Base-by-base conservation (phyloP, 2,797 vertebrate genomes). In the Tympanoctomys barrerae region DNA sequence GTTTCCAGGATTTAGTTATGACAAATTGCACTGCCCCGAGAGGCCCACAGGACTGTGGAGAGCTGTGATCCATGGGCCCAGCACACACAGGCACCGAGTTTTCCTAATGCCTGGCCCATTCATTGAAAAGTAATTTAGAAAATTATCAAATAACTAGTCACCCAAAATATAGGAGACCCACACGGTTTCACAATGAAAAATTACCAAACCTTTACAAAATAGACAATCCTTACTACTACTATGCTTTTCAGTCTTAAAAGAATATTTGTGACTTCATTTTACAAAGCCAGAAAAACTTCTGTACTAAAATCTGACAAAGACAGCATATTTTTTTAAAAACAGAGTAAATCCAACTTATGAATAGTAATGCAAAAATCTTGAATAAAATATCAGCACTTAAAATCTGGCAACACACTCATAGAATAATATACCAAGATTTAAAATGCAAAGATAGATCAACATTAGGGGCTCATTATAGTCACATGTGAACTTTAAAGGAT, bases 301-400 rank as follows among this genome's bases (percentile, higher is more conserved):
- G 86, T 80, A 94, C 33, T 80, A 86, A 96, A 96, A 94, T 85
- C 84, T 64, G 66, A 94, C 46, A 82, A 92, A 94, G 57, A 95
- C 73, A 66, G n/a, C 42, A 92, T 46, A 71, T 92, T 87, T 78
- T 78, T 52, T 71, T 59, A 73, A 49, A 90, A 13, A 88, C 33
- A 94, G 70, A 95, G 70, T 78, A 96, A 97, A 92, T 95, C 90
- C 80, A 61, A 52, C 83, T 95, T 97, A 87, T 94, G 80, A 96
- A 94, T 94, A 94, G 92, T 96, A 97, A 97, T 94, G 83, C 33
- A 94, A 71, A 94, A 94, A 83, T 89, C 59, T 18, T 96, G 95
- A 97, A 97, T 96, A 97, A 97, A 96, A 97, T 97, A 97, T 97
- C 94, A 96, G 79, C 94, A 91, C 95, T 96, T 96, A 94, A 78